Conservation (phyloP, 2,113 vertebrate species). For the Ploceus nigricollis region DNA sequence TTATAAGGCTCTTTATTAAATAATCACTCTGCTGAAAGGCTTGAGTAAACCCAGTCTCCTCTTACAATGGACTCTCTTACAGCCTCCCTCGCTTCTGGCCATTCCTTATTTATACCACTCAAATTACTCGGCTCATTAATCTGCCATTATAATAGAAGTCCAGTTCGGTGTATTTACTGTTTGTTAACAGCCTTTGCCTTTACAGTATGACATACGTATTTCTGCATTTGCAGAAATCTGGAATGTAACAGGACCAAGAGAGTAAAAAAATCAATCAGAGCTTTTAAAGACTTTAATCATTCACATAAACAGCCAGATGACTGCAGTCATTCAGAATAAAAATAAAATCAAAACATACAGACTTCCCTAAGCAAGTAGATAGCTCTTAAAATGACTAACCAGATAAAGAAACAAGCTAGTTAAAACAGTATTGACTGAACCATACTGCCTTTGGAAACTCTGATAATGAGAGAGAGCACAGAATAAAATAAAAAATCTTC, state of each 20-base stretch:
- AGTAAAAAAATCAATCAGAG: not conserved
- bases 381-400: not conserved
- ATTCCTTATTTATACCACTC: not conserved
- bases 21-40: not conserved
- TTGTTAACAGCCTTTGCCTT: not conserved
- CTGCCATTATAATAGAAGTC: not conserved
- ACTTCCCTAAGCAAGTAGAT: not conserved
- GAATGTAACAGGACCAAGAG: not conserved
- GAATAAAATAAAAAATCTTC: not conserved
- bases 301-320: not conserved
- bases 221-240: not conserved
- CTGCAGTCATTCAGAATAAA: not conserved
- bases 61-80: not conserved
- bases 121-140: conserved; percentile 6
- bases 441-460: not conserved
- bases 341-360: conserved; percentile 6
- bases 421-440: not conserved
- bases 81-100: not conserved
- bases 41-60: not conserved
- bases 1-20: not conserved
- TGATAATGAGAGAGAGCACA: not conserved
- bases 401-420: not conserved
- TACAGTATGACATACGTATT: not conserved
- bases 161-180: conserved; percentile 3
- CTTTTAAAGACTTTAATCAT: not conserved